Conservation (phyloP, 2,113 vertebrate genomes). For the Willisornis vidua region DNA sequence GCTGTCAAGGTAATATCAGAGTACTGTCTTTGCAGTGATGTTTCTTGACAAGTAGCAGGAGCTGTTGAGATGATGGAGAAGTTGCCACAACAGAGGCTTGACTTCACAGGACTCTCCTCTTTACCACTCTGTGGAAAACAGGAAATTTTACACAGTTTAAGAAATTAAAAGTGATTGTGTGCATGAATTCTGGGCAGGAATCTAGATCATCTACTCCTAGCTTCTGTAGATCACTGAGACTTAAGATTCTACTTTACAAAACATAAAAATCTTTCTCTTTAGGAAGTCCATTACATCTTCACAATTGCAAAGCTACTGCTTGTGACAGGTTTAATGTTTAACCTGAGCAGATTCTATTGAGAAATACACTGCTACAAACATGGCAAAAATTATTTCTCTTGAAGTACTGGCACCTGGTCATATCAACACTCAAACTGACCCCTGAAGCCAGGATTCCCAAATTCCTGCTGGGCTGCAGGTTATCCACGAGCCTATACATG, state of each 20-base stretch:
- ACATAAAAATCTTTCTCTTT: background rate
- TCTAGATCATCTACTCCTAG: background rate
- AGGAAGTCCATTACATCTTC: background rate
- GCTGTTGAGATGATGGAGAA: background rate
- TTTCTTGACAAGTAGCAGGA: background rate
- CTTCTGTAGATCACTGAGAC: background rate
- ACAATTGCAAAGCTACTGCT: background rate
- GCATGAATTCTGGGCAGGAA: background rate
- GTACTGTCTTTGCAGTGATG: background rate
- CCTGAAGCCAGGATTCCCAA: background rate
- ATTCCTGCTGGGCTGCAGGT: background rate
- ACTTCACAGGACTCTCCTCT: background rate
- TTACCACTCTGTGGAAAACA: background rate
- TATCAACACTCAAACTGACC: background rate
- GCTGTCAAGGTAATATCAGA: conserved; percentile 79
- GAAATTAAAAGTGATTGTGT: background rate
- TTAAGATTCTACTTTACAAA: background rate
- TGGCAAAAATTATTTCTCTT: background rate
- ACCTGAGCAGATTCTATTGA: background rate
- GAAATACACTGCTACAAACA: background rate
- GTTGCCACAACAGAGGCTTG: background rate
- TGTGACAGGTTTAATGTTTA: background rate
- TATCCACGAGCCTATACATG: background rate
- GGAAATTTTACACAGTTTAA: background rate
- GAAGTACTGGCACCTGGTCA: background rate